These are phyloP conservation scores for Anolis carolinensis DNA, from an alignment of 2,113 vertebrate genomes.

Conservation along the genomic window DNA sequence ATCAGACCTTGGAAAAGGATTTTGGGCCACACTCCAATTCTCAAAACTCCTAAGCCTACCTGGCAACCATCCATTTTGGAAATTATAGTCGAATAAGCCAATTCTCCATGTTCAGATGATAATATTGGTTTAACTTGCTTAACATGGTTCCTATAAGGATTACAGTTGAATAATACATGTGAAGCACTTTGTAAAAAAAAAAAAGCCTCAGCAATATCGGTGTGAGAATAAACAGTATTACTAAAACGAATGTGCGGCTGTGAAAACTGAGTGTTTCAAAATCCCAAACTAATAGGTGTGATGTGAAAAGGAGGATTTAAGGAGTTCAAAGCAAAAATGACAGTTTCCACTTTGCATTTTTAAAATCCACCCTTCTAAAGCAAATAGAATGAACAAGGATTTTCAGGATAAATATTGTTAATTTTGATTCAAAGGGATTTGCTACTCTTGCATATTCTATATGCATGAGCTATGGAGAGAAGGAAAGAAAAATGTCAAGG, in stretches of 20 bases:
- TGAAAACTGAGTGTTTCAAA: background rate
- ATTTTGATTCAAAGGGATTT: background rate
- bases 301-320: background rate
- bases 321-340: background rate
- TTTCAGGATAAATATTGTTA: background rate
- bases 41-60: too few relatives aligned
- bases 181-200: background rate
- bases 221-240: background rate
- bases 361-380: background rate
- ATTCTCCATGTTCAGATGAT: background rate
- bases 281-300: background rate
- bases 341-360: slow-evolving; percentile 1
- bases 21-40: too few relatives aligned
- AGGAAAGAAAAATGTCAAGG: too few relatives aligned
- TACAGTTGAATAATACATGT: background rate
- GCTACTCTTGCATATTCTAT: background rate
- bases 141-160: background rate
- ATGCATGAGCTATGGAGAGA: background rate
- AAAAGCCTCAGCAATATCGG: background rate
- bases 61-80: too few relatives aligned
- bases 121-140: background rate
- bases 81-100: too few relatives aligned
- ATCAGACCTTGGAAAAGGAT: too few relatives aligned
- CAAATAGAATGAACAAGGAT: background rate
- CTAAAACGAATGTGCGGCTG: background rate